Conservation (phyloP, 2,888 invertebrate species). For the Calliscelio sp. region DNA sequence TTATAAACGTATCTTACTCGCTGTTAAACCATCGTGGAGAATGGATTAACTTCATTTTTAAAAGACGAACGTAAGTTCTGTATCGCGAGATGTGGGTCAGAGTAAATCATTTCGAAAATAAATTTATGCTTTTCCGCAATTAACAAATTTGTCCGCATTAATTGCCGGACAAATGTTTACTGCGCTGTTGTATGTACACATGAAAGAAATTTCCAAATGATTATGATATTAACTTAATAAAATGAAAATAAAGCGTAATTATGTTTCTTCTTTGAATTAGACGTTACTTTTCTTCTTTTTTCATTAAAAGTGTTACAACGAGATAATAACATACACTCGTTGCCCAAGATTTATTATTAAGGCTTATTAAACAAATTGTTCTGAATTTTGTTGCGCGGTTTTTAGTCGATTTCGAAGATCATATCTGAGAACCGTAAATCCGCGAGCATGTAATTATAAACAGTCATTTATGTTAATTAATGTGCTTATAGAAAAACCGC, state of each 20-base stretch:
- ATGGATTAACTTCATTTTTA: slow-evolving; percentile 51
- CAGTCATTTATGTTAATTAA: slow-evolving; percentile 34
- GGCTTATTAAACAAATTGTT: slow-evolving; percentile 41
- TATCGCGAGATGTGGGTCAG: slow-evolving; percentile 25
- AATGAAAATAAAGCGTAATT: slow-evolving; percentile 17
- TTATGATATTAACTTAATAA: slow-evolving; percentile 4
- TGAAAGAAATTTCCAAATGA: slow-evolving; percentile 9
- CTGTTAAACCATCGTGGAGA: slow-evolving; percentile 44
- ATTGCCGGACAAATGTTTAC: too few species aligned
- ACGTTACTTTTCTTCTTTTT: slow-evolving; percentile 23
- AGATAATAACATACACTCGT: slow-evolving; percentile 19
- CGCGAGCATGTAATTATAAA: slow-evolving; percentile 10
- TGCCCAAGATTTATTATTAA: slow-evolving; percentile 32
- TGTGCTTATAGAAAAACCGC: not conserved
- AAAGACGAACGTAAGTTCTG: not conserved
- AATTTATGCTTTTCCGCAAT: slow-evolving; percentile 10
- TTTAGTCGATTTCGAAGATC: slow-evolving; percentile 18
- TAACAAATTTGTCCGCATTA: slow-evolving; percentile 9
- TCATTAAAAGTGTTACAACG: slow-evolving; percentile 37
- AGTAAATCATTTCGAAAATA: slow-evolving; percentile 17
- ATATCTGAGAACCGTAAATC: slow-evolving; percentile 26
- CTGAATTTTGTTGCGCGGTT: slow-evolving; percentile 23
- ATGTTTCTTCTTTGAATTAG: slow-evolving; percentile 30
- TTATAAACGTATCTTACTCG: slow-evolving; percentile 49
- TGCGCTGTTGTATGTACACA: too few species aligned